Evolutionary conservation across 2,888 invertebrate genomes (phyloP), one percentile per base, ranked within the genome.

Genomic region (Mayetiola destructor): DNA sequence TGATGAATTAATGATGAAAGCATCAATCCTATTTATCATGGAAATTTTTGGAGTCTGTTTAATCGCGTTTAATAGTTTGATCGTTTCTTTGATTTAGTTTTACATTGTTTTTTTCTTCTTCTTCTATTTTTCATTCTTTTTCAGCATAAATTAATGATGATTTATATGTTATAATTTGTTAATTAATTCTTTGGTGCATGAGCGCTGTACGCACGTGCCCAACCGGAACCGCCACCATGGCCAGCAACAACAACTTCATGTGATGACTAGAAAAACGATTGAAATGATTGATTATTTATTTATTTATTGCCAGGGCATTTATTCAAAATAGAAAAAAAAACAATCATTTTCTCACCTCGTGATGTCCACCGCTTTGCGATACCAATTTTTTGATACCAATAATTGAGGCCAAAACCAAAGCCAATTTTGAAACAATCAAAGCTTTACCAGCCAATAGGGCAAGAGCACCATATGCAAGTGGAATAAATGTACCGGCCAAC

Each of bases 361-460:
- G 58, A 10, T 78, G 78, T 58, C 80, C 78, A 6, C 80, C 78
- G 32, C 78, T 78, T 2, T 82, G 77, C 21, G 84, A 81, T 52
- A 88, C 75, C 30, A 90, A 77, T 66, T 89, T 89, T 76, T 88
- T 89, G 69, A 90, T 75, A 3, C 88, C 89, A 63, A 89, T 86
- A 64, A 89, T 88, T 62, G 84, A 85, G 59, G 89, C 88, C 55
- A 89, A 73, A 0, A 88, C 87, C 57, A 89, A 71, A 0, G 89
- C 89, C 63, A 89, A 72, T 67, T 89, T 89, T 61, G 88, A 87
- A 54, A 89, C 85, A 63, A 89, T 88, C 61, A 89, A 72, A 40
- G 89, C 89, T 70, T 90, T 90, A 63, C 89, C 89, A 42, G 89
- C 88, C 57, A 89, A 69, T 56, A 90, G 76, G 20, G 88, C 88